Base-by-base conservation (phyloP, 2,797 vertebrate genomes). In the Hapalemur alaotrensis region DNA sequence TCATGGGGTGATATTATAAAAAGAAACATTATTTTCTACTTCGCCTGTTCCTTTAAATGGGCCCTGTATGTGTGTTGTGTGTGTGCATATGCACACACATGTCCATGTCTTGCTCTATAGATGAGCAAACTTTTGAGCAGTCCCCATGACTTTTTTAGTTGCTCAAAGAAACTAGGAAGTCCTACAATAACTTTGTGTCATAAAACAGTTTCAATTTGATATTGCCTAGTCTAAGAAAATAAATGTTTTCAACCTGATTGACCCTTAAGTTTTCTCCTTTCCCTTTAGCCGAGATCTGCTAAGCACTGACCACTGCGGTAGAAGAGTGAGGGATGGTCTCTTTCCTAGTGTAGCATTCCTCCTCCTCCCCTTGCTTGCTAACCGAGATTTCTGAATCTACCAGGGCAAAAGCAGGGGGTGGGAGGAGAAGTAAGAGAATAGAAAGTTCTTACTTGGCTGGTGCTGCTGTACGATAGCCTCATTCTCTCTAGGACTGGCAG, bases 61-160 rank as follows among this genome's bases (percentile, higher is more conserved):
- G 43, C 6, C 48, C 35, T 43, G 3, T 35, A 20, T 17, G 23
- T 30, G 63, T 38, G 18, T 43, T 15, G 11, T 22, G 38, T 17
- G 18, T 1, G 25, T 0, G 30, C 11, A 3, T 6, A 14, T 0
- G 18, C 10, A 10, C 2, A 17, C 0, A 0, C 5, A 5, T 0
- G 7, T 28, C 5, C 7, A 22, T 8, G 32, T 6, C 48, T 76
- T 83, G n/a, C 25, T 52, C 30, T 72, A 43, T 35, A 38, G 3
- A 41, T 25, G 6, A 72, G 23, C 78, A 63, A 61, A 63, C 5
- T 72, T 46, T 69, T 1, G 18, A 20, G 38, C 65, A 54, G 35
- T 75, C 50, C 11, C 23, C 13, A 18, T 48, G 86, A 48, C 9
- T 9, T 73, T 69, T 93, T 52, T 54, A 87, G n/a, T 52, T 83